Conservation (phyloP, 2,888 invertebrate genomes). For the Polymixis flavicincta region DNA sequence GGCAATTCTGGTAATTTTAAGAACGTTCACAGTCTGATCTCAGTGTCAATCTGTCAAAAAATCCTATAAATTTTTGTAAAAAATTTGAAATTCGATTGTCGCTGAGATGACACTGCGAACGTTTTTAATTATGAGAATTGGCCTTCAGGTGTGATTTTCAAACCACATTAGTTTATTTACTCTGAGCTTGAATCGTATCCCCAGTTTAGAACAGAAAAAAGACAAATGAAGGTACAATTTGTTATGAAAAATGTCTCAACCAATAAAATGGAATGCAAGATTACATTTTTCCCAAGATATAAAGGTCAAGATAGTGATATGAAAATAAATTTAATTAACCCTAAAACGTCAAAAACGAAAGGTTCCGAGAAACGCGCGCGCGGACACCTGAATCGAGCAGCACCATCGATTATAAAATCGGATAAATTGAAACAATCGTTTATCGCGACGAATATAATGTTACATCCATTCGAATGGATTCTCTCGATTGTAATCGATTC, state of each 20-base stretch:
- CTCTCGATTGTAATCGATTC: constrained; percentile 75
- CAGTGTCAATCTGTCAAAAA: no score
- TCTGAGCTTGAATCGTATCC: neutral
- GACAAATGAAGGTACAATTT: constrained; percentile 26
- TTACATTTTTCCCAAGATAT: constrained; percentile 64
- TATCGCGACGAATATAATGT: constrained; percentile 75
- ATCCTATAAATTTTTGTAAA: no score
- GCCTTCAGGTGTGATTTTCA: constrained; percentile 8
- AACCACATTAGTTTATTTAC: no score
- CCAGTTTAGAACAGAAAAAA: constrained; percentile 13
- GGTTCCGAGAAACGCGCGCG: constrained; percentile 57
- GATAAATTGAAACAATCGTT: constrained; percentile 73
- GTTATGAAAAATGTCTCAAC: constrained; percentile 59
- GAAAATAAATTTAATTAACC: constrained; percentile 70
- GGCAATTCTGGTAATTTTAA: no score
- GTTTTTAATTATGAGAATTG: no score
- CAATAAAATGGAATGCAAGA: constrained; percentile 59
- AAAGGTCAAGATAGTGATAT: constrained; percentile 64
- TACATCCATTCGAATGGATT: constrained; percentile 68
- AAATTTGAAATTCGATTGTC: no score
- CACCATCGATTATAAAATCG: constrained; percentile 69
- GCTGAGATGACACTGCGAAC: no score
- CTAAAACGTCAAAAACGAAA: constrained; percentile 70
- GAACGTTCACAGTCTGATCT: no score
- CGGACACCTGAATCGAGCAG: constrained; percentile 65